Base-by-base conservation (phyloP, 2,888 invertebrate genomes). In the Oligia latruncula region DNA sequence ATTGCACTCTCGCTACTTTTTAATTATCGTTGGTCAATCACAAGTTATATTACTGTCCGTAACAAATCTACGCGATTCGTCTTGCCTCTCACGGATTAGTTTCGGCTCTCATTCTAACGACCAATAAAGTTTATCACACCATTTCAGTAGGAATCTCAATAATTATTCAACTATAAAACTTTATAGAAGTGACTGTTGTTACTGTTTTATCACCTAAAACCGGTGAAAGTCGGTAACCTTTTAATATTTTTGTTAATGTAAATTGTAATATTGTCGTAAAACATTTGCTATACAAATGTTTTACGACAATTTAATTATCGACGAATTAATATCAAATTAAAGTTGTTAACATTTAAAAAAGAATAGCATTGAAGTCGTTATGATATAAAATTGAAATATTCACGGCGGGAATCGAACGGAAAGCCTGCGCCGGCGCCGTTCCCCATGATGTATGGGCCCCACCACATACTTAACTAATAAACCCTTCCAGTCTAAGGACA, bases 61-160 rank as follows among this genome's bases (percentile, higher is more conserved):
- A 91, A 91, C 95, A 89, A 96, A 96, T 95, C 90, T 88, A 77
- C 82, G 80, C 82, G 90, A 96, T 96, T 93, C 88, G 94, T 92
- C 91, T 90, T 93, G 93, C 92, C 95, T 93, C 93, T 96, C 94
- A 92, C 81, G 83, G 90, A 95, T 96, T 95, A 82, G 94, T 87
- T 88, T 90, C 95, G 95, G 92, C 91, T 91, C 93, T 95, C 94
- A 90, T 93, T 93, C 91, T 94, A 95, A 95, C 95, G 94, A 95
- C 92, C 95, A 94, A 95, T 96, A 95, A 96, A 96, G 88, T 96
- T 96, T 94, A 96, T 94, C 94, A 95, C 95, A 95, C 95, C 93
- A 95, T 94, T 95, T 94, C 95, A 92, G 95, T 96, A 96, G 95
- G 94, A 95, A 95, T 95, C 93, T 92, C 89, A 90, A 92, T 94